A percentile compares a stretch with the other conserved stretches of the same genome.
These are phyloP conservation scores for Jordanella pulchra DNA, from an alignment of 2,797 vertebrate species.

Conservation along the genomic window DNA sequence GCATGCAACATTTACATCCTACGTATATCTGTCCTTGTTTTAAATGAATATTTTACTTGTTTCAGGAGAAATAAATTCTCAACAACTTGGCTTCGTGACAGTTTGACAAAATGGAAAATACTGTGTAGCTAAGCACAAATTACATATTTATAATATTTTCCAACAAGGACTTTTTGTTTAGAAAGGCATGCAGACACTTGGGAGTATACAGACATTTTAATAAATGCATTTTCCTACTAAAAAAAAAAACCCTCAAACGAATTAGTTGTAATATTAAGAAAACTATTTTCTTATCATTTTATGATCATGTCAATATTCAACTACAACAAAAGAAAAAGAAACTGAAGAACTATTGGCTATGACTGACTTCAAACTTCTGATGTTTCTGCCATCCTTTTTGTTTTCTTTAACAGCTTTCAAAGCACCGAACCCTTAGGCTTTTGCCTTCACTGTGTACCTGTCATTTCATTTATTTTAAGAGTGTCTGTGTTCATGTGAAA, in stretches of 20 bases:
- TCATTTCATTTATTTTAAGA: constrained; percentile 11
- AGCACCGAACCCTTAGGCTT: constrained; percentile 24
- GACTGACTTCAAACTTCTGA: constrained; percentile 2
- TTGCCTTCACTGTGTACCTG: constrained; percentile 20
- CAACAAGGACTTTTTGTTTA: too few species aligned
- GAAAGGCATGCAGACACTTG: too few species aligned
- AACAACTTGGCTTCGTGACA: background rate
- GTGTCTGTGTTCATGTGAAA: constrained; percentile 7
- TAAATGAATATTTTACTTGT: background rate
- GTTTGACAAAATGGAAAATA: background rate
- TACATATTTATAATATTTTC: too few species aligned
- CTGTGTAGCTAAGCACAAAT: background rate
- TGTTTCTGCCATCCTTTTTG: background rate
- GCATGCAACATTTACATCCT: background rate
- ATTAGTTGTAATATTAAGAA: too few species aligned
- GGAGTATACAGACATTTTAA: too few species aligned
- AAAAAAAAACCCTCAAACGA: too few species aligned
- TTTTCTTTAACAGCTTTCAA: background rate
- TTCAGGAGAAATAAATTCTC: background rate
- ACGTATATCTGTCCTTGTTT: background rate
- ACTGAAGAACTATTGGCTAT: background rate
- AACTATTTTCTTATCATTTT: too few species aligned
- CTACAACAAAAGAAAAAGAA: background rate
- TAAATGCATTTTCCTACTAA: too few species aligned
- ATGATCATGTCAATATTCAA: too few species aligned